phyloP scores from a whole-genome alignment of 2,113 vertebrate species.

The Pseudopipra pipra region DNA sequence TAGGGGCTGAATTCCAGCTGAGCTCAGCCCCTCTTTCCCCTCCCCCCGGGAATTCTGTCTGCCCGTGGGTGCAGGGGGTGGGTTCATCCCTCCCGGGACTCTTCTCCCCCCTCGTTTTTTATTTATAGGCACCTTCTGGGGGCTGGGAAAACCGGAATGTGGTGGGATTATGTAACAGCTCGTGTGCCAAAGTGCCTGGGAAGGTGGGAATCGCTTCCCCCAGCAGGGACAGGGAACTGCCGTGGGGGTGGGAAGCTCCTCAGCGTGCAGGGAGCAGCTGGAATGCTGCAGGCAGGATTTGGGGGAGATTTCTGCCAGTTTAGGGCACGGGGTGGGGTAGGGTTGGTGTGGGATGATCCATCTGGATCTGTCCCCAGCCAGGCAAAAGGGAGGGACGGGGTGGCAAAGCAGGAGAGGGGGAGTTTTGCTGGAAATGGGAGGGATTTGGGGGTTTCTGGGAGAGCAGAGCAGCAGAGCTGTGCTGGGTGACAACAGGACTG shows the following conservation, averaged over 20 bases:
- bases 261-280: neutral
- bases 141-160: neutral
- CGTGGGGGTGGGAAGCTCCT: neutral
- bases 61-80: neutral
- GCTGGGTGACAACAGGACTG: neutral
- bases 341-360: rapidly evolving
- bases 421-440: neutral
- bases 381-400: neutral
- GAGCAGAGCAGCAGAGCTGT: neutral
- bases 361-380: rapidly evolving
- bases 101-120: neutral
- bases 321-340: rapidly evolving
- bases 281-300: neutral
- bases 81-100: neutral
- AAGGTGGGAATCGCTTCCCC: neutral
- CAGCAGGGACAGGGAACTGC: neutral
- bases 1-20: neutral
- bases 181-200: neutral
- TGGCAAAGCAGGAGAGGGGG: neutral
- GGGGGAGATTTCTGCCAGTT: neutral
- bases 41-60: neutral
- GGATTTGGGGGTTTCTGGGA: rapidly evolving
- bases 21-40: too few species aligned
- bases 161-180: neutral
- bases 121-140: neutral